Percentiles rank a stretch among this genome's conserved stretches.
Conservation (phyloP, 2,113 vertebrate genomes). For the Lates calcarifer region DNA sequence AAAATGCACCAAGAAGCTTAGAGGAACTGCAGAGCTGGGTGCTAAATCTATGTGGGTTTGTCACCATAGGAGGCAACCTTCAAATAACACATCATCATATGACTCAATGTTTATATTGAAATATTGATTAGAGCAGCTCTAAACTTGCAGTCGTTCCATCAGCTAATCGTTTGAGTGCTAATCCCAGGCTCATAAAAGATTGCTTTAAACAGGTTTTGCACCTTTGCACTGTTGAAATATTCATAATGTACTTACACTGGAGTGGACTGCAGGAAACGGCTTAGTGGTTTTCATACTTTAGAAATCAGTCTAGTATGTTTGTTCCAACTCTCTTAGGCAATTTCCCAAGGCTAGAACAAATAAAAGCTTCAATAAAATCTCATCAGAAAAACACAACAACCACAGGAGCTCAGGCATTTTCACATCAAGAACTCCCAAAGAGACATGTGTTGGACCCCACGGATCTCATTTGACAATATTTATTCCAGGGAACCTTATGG, state of each 20-base stretch:
- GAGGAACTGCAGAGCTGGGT: neutral
- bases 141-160: constrained; percentile 19
- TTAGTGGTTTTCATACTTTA: constrained; percentile 1
- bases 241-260: neutral
- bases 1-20: too few species aligned
- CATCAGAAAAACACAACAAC: constrained; percentile 6
- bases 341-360: constrained; percentile 12
- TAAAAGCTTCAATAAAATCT: neutral
- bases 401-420: neutral
- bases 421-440: constrained; percentile 15
- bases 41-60: neutral
- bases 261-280: neutral
- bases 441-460: neutral
- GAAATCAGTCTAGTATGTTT: neutral
- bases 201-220: constrained; percentile 24
- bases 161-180: neutral
- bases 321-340: neutral
- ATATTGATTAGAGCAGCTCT: neutral
- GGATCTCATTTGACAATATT: constrained; percentile 37
- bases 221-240: constrained; percentile 19
- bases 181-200: constrained; percentile 1
- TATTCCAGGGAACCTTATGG: constrained; percentile 18
- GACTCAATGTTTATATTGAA: neutral
- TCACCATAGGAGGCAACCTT: too few species aligned
- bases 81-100: neutral